A percentile compares a stretch with the other conserved stretches of the same genome.
phyloP scores from a whole-genome alignment of 1,140 invertebrate genomes.

The Plectrocnemia conspersa region DNA sequence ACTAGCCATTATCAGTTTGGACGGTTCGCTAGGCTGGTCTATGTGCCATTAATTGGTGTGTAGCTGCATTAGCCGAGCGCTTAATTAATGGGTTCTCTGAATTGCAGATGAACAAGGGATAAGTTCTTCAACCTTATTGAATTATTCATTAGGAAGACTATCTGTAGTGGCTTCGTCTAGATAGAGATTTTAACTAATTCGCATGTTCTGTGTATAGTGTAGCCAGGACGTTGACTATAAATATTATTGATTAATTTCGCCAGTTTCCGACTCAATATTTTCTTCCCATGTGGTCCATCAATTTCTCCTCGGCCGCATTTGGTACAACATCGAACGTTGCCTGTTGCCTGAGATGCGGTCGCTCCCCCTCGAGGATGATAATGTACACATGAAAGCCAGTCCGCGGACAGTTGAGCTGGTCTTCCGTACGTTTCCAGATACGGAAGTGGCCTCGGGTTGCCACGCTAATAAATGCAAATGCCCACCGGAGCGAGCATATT shows the following conservation, averaged over 20 bases:
- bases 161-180: no score
- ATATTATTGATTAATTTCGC: no score
- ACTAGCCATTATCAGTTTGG: no score
- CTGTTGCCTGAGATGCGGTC: no score
- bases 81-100: constrained; percentile 15
- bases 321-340: no score
- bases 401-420: constrained; percentile 15
- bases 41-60: constrained; percentile 19
- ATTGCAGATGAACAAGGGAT: constrained; percentile 2
- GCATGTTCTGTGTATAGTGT: no score
- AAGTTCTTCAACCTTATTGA: constrained; percentile 1
- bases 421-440: constrained; percentile 10
- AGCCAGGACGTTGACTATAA: no score
- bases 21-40: constrained; percentile 4
- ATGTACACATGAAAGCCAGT: constrained; percentile 23
- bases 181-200: no score
- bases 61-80: constrained; percentile 11
- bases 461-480: constrained; percentile 29
- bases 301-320: background rate
- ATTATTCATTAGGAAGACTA: constrained; percentile 22
- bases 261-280: constrained; percentile 1
- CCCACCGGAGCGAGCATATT: constrained; percentile 32
- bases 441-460: constrained; percentile 9
- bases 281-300: constrained; percentile 5
- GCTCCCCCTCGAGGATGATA: no score